Conservation (phyloP, 2,888 invertebrate species). For the Sericinus montela region DNA sequence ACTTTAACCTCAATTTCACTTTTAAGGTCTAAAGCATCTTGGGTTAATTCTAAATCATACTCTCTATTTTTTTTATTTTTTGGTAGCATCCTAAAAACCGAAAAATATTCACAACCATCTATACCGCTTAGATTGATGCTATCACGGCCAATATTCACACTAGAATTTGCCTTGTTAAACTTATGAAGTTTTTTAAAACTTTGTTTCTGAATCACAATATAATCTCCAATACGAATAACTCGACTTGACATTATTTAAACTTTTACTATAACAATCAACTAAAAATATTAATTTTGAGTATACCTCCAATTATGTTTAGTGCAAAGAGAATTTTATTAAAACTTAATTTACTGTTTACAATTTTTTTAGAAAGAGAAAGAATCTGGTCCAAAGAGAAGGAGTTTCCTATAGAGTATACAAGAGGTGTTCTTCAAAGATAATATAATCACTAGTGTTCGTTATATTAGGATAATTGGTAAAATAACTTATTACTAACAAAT, state of each 20-base stretch:
- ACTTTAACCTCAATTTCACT: constrained; percentile 82
- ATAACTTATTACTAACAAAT: no score
- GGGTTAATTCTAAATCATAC: constrained; percentile 76
- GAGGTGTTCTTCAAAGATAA: no score
- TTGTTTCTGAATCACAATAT: constrained; percentile 87
- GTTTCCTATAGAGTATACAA: no score
- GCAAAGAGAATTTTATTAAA: no score
- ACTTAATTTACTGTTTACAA: no score
- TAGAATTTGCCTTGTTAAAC: constrained; percentile 81
- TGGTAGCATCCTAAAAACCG: constrained; percentile 87
- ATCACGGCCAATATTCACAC: constrained; percentile 84
- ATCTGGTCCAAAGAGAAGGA: no score
- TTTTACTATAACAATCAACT: no score
- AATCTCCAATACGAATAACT: constrained; percentile 83
- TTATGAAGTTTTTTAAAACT: constrained; percentile 88
- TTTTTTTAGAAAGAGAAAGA: no score
- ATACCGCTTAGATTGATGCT: constrained; percentile 83
- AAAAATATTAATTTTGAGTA: no score
- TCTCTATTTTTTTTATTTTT: constrained; percentile 76
- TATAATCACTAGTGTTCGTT: no score
- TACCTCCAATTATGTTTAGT: no score
- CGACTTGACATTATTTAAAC: constrained; percentile 30
- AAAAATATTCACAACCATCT: constrained; percentile 84
- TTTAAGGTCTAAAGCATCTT: constrained; percentile 65
- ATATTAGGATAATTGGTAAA: no score